A percentile compares a stretch with the other conserved stretches of the same genome.
phyloP scores from a whole-genome alignment of 1,140 invertebrate species.

The Drosophila arawakana region DNA sequence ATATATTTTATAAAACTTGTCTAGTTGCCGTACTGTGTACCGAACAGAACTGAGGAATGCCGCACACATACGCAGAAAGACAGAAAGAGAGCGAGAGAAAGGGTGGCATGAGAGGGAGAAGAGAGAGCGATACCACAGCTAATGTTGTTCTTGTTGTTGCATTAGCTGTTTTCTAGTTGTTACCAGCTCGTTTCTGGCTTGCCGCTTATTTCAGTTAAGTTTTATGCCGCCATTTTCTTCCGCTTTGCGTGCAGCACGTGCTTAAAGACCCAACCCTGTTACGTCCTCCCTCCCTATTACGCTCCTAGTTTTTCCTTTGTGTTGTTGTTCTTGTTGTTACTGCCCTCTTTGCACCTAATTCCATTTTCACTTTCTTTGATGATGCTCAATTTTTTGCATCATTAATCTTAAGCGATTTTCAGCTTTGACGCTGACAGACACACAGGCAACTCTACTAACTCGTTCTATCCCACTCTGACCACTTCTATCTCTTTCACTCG shows the following conservation, averaged over 20 bases:
- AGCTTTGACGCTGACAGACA: constrained; percentile 70
- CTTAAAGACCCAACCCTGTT: background rate
- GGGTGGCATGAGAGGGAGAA: background rate
- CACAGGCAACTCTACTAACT: constrained; percentile 1
- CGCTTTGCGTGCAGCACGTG: constrained; percentile 72
- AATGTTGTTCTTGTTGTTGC: constrained; percentile 2
- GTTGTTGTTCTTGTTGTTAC: constrained; percentile 3
- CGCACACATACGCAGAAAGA: background rate
- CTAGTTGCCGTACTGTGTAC: background rate
- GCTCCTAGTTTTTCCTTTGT: background rate
- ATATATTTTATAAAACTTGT: too few species aligned
- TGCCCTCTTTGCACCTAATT: constrained; percentile 69
- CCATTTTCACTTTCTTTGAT: constrained; percentile 82
- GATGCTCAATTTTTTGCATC: constrained; percentile 80
- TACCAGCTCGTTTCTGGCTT: constrained; percentile 58
- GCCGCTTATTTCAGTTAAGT: constrained; percentile 75
- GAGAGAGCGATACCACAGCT: background rate
- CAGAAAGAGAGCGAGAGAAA: background rate
- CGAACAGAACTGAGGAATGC: constrained; percentile 5
- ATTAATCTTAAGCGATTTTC: constrained; percentile 80
- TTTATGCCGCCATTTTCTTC: constrained; percentile 72
- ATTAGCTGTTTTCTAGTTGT: constrained; percentile 46
- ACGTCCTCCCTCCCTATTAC: background rate
- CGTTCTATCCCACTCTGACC: constrained; percentile 13
- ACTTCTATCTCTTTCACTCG: background rate